Evolutionary conservation across 2,888 invertebrate species (phyloP).

Genomic region (Ormyrus rosae): DNA sequence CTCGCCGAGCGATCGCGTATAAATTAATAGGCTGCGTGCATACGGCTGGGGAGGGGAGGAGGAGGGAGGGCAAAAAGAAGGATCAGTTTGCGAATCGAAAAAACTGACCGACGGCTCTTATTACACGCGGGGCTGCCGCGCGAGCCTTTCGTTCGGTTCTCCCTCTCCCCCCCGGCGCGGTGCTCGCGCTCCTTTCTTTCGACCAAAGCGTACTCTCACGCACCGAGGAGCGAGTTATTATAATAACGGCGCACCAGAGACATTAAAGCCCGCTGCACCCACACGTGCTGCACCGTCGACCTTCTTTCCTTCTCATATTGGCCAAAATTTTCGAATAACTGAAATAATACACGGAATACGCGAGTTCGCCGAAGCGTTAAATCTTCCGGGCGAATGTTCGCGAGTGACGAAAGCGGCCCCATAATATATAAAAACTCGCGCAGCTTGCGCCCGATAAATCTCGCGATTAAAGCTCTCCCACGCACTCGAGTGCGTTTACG

Average conservation of each 20-base stretch:
- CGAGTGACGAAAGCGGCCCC: too few species aligned
- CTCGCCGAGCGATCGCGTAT: constrained; percentile 67
- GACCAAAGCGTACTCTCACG: constrained; percentile 31
- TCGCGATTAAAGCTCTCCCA: too few species aligned
- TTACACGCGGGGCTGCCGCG: constrained; percentile 73
- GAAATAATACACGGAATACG: too few species aligned
- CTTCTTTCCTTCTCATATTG: too few species aligned
- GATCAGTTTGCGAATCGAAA: constrained; percentile 65
- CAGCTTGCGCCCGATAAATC: too few species aligned
- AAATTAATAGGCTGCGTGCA: constrained; percentile 72
- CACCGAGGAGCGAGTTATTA: constrained; percentile 33
- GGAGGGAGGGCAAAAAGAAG: constrained; percentile 55
- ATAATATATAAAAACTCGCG: too few species aligned
- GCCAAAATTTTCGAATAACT: too few species aligned
- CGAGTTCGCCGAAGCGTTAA: too few species aligned
- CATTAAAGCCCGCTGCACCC: constrained; percentile 19
- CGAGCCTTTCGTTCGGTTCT: constrained; percentile 70
- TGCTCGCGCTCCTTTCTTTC: neutral
- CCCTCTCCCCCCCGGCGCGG: constrained; percentile 48
- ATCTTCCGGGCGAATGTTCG: too few species aligned
- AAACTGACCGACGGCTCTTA: constrained; percentile 75
- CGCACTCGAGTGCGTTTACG: too few species aligned
- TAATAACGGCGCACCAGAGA: constrained; percentile 49
- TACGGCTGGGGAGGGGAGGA: constrained; percentile 28
- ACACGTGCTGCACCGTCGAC: neutral